These are phyloP conservation scores for Myiagra hebetior DNA, from an alignment of 2,113 vertebrate genomes.

Conservation along the genomic window DNA sequence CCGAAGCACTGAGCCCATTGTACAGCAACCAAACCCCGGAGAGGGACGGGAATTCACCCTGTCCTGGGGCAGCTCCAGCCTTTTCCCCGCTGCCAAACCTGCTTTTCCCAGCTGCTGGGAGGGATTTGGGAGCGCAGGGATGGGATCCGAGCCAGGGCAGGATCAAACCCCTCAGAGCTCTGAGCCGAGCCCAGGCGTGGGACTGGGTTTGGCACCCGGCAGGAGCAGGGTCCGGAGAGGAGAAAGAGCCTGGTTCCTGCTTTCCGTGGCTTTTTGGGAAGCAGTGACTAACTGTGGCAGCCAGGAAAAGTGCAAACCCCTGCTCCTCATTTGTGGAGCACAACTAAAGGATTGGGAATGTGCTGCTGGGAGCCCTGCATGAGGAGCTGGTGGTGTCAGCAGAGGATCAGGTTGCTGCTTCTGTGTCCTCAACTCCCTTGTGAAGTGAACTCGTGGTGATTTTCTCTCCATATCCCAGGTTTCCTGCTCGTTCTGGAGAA, in stretches of 20 bases:
- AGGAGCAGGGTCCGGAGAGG: background rate
- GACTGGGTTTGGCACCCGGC: background rate
- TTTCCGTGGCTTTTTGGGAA: background rate
- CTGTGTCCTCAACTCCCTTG: background rate
- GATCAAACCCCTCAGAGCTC: too few species aligned
- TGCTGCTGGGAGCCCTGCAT: background rate
- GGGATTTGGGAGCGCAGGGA: background rate
- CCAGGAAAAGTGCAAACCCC: background rate
- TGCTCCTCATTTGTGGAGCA: background rate
- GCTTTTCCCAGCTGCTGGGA: background rate
- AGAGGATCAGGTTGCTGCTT: background rate
- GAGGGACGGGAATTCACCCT: background rate
- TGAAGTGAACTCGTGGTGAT: background rate
- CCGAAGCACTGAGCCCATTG: background rate
- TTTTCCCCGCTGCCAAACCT: background rate
- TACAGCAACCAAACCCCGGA: background rate
- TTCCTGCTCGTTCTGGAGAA: background rate
- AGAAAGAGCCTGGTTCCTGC: background rate
- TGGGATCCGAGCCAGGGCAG: background rate
- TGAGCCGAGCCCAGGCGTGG: rapidly evolving
- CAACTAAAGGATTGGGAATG: background rate
- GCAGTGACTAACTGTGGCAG: background rate
- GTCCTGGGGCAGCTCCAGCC: background rate
- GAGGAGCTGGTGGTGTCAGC: background rate
- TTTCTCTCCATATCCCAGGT: background rate